Evolutionary conservation across 2,113 vertebrate species (phyloP).

Genomic region (Trematomus loennbergii): DNA sequence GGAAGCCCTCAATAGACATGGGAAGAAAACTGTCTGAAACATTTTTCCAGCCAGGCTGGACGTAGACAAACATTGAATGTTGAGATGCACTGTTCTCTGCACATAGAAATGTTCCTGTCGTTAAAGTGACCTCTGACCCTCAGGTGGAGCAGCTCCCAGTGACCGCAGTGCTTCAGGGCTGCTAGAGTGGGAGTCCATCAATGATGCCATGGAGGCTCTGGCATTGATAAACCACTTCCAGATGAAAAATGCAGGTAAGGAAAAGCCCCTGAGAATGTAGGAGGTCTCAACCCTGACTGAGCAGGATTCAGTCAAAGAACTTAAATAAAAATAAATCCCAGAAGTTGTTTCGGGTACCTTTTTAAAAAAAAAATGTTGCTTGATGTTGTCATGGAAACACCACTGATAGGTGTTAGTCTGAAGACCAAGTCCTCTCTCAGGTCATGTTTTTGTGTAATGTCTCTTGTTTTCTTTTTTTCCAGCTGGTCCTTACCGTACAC

Average conservation of each 20-base stretch:
- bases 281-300: too few relatives aligned
- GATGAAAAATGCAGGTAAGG: slow-evolving; percentile 95
- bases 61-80: background rate
- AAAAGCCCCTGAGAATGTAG: background rate
- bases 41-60: background rate
- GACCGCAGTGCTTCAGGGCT: slow-evolving; percentile 93
- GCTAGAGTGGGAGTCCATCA: slow-evolving; percentile 95
- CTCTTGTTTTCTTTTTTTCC: background rate
- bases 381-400: too few relatives aligned
- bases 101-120: background rate
- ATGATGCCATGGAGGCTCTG: slow-evolving; percentile 92
- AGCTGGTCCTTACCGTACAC: slow-evolving; percentile 94
- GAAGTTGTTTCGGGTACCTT: too few relatives aligned
- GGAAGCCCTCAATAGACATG: background rate
- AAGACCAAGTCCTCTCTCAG: background rate
- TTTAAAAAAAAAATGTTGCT: too few relatives aligned
- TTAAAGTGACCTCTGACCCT: slow-evolving; percentile 6
- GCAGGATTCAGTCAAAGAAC: too few relatives aligned
- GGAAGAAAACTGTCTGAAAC: background rate
- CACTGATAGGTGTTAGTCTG: background rate
- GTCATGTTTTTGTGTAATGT: background rate
- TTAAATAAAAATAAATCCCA: too few relatives aligned
- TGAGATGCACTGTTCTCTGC: background rate
- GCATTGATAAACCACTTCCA: slow-evolving; percentile 93
- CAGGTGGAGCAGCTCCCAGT: slow-evolving; percentile 82